These are phyloP conservation scores for Rhinolophus ferrumequinum DNA, from an alignment of 2,113 vertebrate genomes.

Conservation along the genomic window DNA sequence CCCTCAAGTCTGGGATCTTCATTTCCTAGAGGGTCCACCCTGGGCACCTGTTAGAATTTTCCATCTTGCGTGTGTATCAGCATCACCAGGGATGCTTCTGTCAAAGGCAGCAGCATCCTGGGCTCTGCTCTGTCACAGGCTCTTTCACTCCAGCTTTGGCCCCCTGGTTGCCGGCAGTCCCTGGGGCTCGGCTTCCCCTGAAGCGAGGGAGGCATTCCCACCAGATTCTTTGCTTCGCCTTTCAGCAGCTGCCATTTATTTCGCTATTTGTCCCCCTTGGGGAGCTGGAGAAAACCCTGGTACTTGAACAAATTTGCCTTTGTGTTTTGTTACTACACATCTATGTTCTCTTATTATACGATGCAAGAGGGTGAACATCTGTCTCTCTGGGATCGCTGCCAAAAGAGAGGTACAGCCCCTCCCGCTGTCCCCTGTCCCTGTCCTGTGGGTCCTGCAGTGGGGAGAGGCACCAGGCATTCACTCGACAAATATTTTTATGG, in stretches of 20 bases:
- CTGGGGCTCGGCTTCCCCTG: background rate
- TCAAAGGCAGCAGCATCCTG: accelerated
- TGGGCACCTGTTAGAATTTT: background rate
- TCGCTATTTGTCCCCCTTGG: background rate
- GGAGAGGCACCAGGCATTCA: background rate
- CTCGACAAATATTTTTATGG: background rate
- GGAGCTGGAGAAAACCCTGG: background rate
- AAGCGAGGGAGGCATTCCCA: background rate
- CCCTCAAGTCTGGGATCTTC: background rate
- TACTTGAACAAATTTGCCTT: constrained; percentile 44
- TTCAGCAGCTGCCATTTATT: background rate
- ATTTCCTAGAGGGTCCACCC: background rate
- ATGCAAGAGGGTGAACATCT: constrained; percentile 5
- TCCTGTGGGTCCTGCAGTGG: background rate
- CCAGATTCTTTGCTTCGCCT: accelerated
- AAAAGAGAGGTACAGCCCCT: background rate
- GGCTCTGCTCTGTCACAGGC: background rate
- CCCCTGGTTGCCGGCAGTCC: background rate
- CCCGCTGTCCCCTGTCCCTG: background rate
- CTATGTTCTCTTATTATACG: background rate
- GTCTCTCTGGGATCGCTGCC: background rate
- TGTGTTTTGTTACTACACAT: background rate
- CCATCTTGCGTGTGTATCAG: accelerated
- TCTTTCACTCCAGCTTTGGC: accelerated
- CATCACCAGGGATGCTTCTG: no score